Conservation (phyloP, 2,113 vertebrate species). For the Mellivora capensis region DNA sequence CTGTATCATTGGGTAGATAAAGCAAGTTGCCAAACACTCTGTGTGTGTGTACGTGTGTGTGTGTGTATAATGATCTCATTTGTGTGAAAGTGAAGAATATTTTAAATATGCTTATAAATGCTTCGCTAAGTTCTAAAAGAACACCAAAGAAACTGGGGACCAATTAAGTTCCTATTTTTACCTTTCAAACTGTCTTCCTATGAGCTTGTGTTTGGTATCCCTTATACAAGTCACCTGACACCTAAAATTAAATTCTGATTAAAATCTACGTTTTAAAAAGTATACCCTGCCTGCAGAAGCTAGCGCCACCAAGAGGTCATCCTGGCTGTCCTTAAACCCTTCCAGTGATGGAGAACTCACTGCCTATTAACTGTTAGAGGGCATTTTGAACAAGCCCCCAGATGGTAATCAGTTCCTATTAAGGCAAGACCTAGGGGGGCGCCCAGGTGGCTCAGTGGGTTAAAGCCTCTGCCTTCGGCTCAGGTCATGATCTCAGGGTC, state of each 20-base stretch:
- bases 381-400: background rate
- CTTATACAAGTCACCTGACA: background rate
- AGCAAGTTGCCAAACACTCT: background rate
- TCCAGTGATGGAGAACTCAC: background rate
- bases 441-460: too few species aligned
- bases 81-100: background rate
- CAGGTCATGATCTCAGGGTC: too few species aligned
- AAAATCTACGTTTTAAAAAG: background rate
- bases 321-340: background rate
- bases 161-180: background rate
- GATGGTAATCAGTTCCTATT: background rate
- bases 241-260: background rate
- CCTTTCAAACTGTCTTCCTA: background rate
- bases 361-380: background rate
- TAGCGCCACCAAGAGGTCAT: background rate
- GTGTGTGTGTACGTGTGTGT: background rate
- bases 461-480: too few species aligned
- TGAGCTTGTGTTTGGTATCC: background rate
- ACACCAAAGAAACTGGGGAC: background rate
- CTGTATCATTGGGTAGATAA: background rate
- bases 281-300: background rate
- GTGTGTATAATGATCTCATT: background rate
- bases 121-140: background rate
- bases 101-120: background rate
- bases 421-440: background rate